Evolutionary conservation across 2,888 invertebrate species (phyloP).

Genomic region (Taenaris catops): DNA sequence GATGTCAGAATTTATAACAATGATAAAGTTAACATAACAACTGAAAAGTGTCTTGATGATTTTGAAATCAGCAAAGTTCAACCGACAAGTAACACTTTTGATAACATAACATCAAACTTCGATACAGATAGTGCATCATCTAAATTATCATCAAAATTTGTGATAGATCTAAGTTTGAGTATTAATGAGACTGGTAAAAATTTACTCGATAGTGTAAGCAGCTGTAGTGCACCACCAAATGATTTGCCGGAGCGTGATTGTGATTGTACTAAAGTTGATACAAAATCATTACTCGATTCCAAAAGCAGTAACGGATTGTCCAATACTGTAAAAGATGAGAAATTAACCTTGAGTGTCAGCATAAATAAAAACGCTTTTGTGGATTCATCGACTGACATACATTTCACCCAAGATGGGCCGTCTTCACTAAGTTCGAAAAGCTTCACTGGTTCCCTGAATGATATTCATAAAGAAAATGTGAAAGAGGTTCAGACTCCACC

Average conservation of each 20-base stretch:
- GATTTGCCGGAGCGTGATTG: conserved; percentile 62
- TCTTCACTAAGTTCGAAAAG: conserved; percentile 56
- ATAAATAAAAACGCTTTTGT: conserved; percentile 32
- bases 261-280: conserved; percentile 28
- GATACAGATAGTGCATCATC: conserved; percentile 26
- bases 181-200: conserved; percentile 41
- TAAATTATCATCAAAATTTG: conserved; percentile 39
- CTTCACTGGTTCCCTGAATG: conserved; percentile 67
- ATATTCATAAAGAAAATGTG: conserved; percentile 52
- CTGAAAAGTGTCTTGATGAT: conserved; percentile 25
- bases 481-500: conserved; percentile 40
- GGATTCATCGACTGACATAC: conserved; percentile 31
- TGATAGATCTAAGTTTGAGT: conserved; percentile 50
- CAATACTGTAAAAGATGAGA: conserved; percentile 30
- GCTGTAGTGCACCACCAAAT: conserved; percentile 24
- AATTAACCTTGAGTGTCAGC: conserved; percentile 32
- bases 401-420: conserved; percentile 41
- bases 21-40: conserved; percentile 25
- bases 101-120: conserved; percentile 31
- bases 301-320: conserved; percentile 20
- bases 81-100: conserved; percentile 18
- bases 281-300: conserved; percentile 3
- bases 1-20: conserved; percentile 27
- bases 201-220: conserved; percentile 26
- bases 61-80: conserved; percentile 15